A percentile compares a stretch with the other conserved stretches of the same genome.
Evolutionary conservation across 2,797 vertebrate species (phyloP).

Genomic region (Alauda arvensis): DNA sequence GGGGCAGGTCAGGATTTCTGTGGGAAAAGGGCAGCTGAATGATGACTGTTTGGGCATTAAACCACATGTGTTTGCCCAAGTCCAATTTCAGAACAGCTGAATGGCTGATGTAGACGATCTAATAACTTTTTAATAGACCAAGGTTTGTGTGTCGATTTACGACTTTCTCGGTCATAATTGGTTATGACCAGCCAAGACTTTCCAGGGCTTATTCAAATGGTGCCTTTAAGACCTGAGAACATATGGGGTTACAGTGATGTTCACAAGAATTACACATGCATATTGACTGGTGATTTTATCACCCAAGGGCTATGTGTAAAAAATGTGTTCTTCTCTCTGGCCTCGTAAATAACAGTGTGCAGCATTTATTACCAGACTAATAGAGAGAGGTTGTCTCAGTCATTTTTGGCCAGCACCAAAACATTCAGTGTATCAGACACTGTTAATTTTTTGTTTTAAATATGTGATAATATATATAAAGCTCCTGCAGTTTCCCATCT

Average conservation of each 20-base stretch:
- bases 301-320: neutral
- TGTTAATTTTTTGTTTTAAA: neutral
- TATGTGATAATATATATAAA: neutral
- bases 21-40: neutral
- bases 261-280: neutral
- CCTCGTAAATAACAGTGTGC: neutral
- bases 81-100: neutral
- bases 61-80: neutral
- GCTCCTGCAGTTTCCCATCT: neutral
- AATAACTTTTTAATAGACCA: conserved; percentile 10
- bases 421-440: neutral
- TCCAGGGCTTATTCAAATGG: neutral
- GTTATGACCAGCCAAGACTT: neutral
- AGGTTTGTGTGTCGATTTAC: neutral
- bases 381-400: neutral
- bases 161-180: neutral
- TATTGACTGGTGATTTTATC: neutral
- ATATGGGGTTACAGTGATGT: neutral
- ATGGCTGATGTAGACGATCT: neutral
- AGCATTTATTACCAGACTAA: neutral
- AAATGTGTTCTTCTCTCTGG: neutral
- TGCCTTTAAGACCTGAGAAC: neutral
- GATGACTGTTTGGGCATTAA: neutral
- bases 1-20: neutral
- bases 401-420: neutral